These are phyloP conservation scores for Steromphala cineraria DNA, from an alignment of 2,888 invertebrate species.

Conservation along the genomic window DNA sequence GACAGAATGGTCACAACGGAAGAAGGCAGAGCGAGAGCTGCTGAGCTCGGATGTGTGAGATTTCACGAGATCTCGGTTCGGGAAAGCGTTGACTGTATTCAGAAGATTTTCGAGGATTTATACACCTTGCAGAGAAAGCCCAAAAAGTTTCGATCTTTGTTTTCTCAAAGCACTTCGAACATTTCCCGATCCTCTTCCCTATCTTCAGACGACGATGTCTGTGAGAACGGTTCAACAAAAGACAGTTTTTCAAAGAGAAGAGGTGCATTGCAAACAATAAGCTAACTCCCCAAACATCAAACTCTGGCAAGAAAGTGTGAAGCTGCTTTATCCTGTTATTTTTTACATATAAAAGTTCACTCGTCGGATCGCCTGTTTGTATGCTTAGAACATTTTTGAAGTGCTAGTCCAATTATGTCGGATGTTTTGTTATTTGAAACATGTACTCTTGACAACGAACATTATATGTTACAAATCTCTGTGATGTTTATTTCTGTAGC, in stretches of 20 bases:
- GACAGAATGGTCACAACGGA: slow-evolving; percentile 83
- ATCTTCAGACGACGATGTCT: not conserved
- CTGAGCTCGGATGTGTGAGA: slow-evolving; percentile 74
- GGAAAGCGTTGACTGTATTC: slow-evolving; percentile 89
- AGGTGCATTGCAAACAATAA: slow-evolving; percentile 9
- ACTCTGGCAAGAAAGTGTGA: too few relatives aligned
- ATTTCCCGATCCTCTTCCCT: slow-evolving; percentile 29
- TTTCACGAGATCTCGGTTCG: slow-evolving; percentile 91
- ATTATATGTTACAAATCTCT: too few relatives aligned
- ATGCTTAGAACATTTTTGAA: too few relatives aligned
- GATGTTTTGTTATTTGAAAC: too few relatives aligned
- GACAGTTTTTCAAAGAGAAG: not conserved
- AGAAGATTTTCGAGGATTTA: slow-evolving; percentile 78
- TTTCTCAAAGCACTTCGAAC: slow-evolving; percentile 28
- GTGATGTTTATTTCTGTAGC: too few relatives aligned
- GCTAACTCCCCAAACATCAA: not conserved
- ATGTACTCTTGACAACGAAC: too few relatives aligned
- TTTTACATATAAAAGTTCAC: too few relatives aligned
- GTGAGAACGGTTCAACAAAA: not conserved
- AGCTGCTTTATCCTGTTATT: too few relatives aligned
- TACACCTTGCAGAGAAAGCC: slow-evolving; percentile 39
- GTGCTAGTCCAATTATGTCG: too few relatives aligned
- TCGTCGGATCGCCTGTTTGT: too few relatives aligned
- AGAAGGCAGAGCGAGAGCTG: slow-evolving; percentile 49
- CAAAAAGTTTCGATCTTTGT: slow-evolving; percentile 38